Evolutionary conservation across 2,888 invertebrate species (phyloP).

Genomic region (Malthinus flaveolus): DNA sequence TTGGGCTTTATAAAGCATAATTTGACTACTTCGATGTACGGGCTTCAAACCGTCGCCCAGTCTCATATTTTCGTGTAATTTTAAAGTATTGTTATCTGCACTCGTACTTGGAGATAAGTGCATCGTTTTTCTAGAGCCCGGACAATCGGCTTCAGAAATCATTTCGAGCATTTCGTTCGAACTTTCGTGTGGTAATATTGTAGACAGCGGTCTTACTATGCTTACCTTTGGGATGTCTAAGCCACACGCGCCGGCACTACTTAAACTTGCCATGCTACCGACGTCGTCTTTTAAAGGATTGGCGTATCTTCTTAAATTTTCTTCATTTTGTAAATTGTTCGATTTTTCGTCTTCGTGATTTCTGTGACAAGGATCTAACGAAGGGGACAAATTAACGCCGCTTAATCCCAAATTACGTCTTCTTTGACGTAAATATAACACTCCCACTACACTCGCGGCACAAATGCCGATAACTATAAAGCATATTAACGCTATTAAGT

Average conservation of each 20-base stretch:
- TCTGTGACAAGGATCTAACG: conserved; percentile 63
- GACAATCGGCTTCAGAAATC: conserved; percentile 61
- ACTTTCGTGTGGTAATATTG: conserved; percentile 54
- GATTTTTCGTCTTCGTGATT: conserved; percentile 85
- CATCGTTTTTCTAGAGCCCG: conserved; percentile 52
- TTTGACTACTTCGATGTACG: conserved; percentile 62
- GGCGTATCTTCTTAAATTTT: conserved; percentile 69
- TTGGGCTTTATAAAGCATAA: conserved; percentile 80
- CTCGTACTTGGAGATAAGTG: conserved; percentile 56
- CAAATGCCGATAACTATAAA: conserved; percentile 52
- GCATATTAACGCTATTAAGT: conserved; percentile 55
- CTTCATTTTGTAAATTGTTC: conserved; percentile 89
- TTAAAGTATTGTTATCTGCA: conserved; percentile 43
- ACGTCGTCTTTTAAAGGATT: conserved; percentile 58
- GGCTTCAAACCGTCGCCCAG: conserved; percentile 51
- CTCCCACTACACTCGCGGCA: conserved; percentile 52
- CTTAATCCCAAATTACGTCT: conserved; percentile 58
- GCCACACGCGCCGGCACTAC: conserved; percentile 47
- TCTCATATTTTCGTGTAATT: conserved; percentile 38
- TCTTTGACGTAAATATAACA: conserved; percentile 63
- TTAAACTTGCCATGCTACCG: conserved; percentile 56
- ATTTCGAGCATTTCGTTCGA: conserved; percentile 66
- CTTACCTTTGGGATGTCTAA: conserved; percentile 55
- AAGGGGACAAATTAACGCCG: conserved; percentile 59
- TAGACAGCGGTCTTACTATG: conserved; percentile 52